Evolutionary conservation across 2,888 invertebrate species (phyloP).

Genomic region (Agapetus fuscipes): DNA sequence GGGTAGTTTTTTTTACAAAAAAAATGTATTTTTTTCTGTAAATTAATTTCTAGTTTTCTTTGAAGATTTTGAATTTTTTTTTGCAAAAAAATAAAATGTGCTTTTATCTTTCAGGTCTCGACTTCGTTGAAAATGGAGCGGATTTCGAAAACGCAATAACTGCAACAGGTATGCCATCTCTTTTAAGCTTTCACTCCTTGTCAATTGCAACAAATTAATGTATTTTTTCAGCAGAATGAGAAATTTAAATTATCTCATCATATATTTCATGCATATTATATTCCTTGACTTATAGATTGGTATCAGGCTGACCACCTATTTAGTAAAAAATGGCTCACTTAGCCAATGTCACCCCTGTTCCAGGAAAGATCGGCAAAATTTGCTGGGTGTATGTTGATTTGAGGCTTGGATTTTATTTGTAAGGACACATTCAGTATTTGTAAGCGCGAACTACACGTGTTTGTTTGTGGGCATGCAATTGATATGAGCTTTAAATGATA

Average conservation of each 20-base stretch:
- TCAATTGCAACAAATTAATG: neutral
- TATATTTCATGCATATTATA: neutral
- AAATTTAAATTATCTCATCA: neutral
- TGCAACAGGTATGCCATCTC: conserved; percentile 48
- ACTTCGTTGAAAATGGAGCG: conserved; percentile 64
- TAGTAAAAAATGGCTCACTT: neutral
- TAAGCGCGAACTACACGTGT: too few relatives aligned
- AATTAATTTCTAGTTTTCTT: neutral
- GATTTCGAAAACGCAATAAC: conserved; percentile 65
- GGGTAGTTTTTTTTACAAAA: neutral
- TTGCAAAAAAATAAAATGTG: conserved; percentile 2
- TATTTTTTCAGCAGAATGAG: neutral
- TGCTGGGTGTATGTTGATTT: too few relatives aligned
- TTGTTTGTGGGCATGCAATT: too few relatives aligned
- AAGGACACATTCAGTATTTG: too few relatives aligned
- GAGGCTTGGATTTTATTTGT: too few relatives aligned
- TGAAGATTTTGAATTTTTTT: too few relatives aligned
- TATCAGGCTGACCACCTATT: too few relatives aligned
- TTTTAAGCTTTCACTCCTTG: neutral
- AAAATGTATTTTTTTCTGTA: neutral
- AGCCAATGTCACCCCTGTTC: too few relatives aligned
- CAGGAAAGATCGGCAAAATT: too few relatives aligned
- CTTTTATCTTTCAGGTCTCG: conserved; percentile 49
- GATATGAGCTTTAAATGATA: too few relatives aligned
- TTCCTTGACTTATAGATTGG: too few relatives aligned